A percentile compares a stretch with the other conserved stretches of the same genome.
Conservation (phyloP, 2,797 vertebrate species). For the Microctenopoma steveboyesi region DNA sequence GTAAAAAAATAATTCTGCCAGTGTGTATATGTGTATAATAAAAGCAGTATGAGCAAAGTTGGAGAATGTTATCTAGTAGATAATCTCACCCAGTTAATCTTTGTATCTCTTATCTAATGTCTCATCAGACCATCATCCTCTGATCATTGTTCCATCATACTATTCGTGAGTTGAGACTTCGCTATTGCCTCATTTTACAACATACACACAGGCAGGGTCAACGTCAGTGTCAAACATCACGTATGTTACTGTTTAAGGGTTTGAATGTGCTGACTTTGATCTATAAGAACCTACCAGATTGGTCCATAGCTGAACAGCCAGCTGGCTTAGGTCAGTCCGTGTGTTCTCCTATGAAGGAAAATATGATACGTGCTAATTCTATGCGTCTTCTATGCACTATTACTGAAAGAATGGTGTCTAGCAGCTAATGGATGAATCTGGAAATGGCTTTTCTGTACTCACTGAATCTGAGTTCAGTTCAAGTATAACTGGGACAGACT, state of each 20-base stretch:
- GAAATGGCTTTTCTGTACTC: constrained; percentile 26
- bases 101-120: constrained; percentile 66
- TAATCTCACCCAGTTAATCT: constrained; percentile 45
- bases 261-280: not conserved
- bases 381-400: not conserved
- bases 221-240: constrained; percentile 14
- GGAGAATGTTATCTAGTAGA: constrained; percentile 5
- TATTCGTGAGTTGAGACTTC: constrained; percentile 14
- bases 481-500: constrained; percentile 68
- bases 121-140: constrained; percentile 3
- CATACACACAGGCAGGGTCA: constrained; percentile 11
- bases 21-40: not conserved
- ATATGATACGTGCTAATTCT: constrained; percentile 2
- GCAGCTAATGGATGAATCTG: too few relatives aligned
- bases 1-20: not conserved
- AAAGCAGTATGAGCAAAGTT: not conserved
- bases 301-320: constrained; percentile 76
- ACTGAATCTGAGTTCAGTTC: constrained; percentile 52
- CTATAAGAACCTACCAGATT: constrained; percentile 71
- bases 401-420: not conserved
- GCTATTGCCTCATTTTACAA: constrained; percentile 28
- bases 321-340: constrained; percentile 31
- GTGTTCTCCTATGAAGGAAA: constrained; percentile 44
- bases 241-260: not conserved
- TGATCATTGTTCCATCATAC: constrained; percentile 23